Percentiles rank a stretch among this genome's conserved stretches.
Evolutionary conservation across 2,113 vertebrate species (phyloP).

Genomic region (Trinectes maculatus): DNA sequence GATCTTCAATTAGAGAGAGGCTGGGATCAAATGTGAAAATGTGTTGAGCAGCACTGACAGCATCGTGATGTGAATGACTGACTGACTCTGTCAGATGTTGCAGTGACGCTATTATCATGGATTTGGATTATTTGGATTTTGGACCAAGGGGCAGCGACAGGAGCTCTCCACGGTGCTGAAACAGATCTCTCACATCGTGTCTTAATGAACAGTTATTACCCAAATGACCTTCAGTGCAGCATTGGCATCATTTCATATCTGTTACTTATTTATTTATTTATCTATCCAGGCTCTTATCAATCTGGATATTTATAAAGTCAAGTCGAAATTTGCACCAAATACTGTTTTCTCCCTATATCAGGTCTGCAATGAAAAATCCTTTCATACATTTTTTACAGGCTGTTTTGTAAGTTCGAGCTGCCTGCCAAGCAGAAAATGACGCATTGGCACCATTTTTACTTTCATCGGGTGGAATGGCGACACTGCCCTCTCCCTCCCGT

Average conservation of each 20-base stretch:
- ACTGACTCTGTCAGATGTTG: neutral
- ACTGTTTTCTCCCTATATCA: neutral
- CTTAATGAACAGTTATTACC: neutral
- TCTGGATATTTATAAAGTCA: neutral
- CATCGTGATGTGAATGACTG: neutral
- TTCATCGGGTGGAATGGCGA: slow-evolving; percentile 1
- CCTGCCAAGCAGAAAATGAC: slow-evolving; percentile 12
- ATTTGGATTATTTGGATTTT: neutral
- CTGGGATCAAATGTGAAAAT: too few species aligned
- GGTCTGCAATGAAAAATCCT: neutral
- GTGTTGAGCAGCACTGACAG: neutral
- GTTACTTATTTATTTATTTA: neutral
- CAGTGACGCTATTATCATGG: neutral
- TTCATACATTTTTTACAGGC: slow-evolving; percentile 19
- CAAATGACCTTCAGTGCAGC: slow-evolving; percentile 21
- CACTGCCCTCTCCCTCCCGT: slow-evolving; percentile 34
- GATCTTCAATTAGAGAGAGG: too few species aligned
- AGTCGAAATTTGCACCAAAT: slow-evolving; percentile 1
- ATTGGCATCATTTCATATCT: neutral
- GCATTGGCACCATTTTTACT: slow-evolving; percentile 19
- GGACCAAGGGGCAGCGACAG: neutral
- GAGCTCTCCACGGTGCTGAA: slow-evolving; percentile 62
- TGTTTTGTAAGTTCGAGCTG: slow-evolving; percentile 18
- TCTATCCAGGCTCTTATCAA: slow-evolving; percentile 1
- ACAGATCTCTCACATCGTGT: neutral